phyloP scores from a whole-genome alignment of 2,113 vertebrate species.

The Urocynchramus pylzowi region DNA sequence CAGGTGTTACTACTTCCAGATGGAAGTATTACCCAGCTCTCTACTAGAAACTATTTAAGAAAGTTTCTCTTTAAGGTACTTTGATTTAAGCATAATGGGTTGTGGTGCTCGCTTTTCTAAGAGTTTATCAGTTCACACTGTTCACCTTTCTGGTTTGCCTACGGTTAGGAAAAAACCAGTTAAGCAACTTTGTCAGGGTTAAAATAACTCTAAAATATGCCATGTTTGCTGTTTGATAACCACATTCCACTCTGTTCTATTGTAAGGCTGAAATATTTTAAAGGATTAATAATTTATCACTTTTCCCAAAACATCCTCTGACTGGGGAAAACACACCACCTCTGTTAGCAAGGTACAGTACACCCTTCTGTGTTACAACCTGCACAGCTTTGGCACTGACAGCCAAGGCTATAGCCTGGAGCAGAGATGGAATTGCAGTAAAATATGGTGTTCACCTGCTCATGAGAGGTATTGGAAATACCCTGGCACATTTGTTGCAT shows the following conservation, averaged over 20 bases:
- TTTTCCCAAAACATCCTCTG: background rate
- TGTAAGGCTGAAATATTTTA: background rate
- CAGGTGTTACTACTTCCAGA: background rate
- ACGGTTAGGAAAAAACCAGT: background rate
- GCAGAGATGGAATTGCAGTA: background rate
- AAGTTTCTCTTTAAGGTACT: background rate
- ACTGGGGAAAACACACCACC: background rate
- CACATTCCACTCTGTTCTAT: background rate
- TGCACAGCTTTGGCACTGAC: background rate
- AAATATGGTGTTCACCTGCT: background rate
- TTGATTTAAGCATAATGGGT: background rate
- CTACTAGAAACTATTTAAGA: background rate
- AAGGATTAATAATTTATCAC: background rate
- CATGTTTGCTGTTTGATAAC: background rate
- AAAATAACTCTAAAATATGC: background rate
- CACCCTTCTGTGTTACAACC: background rate
- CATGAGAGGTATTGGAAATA: background rate
- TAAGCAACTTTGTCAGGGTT: background rate
- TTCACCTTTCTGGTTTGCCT: background rate
- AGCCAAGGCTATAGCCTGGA: background rate
- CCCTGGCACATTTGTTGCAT: background rate
- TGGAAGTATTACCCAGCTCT: background rate
- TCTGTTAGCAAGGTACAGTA: background rate
- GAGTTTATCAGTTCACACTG: background rate
- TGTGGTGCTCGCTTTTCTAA: background rate